Percentiles rank a stretch among this genome's conserved stretches.
phyloP scores from a whole-genome alignment of 2,113 vertebrate species.

The Anas platyrhynchos region DNA sequence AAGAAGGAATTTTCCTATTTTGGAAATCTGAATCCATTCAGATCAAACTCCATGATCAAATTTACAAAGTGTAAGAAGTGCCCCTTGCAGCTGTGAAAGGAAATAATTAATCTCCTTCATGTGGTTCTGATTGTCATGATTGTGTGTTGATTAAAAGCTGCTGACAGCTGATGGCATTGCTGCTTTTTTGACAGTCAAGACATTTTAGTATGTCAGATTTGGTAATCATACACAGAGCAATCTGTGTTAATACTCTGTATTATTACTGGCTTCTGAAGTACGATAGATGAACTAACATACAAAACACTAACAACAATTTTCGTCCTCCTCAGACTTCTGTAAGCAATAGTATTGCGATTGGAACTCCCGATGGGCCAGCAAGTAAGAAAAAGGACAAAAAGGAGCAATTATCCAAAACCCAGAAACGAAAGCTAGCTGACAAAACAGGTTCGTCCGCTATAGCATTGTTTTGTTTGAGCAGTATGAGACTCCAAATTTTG shows the following conservation, averaged over 20 bases:
- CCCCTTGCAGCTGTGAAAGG: neutral
- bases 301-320: neutral
- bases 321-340: conserved; percentile 78
- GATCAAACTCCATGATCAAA: neutral
- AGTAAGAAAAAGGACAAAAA: conserved; percentile 95
- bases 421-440: conserved; percentile 91
- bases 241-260: neutral
- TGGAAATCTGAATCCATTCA: neutral
- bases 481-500: neutral
- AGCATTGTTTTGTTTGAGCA: neutral
- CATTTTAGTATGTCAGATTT: neutral
- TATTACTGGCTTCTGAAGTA: neutral
- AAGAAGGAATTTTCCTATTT: neutral
- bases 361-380: conserved; percentile 64
- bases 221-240: neutral
- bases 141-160: neutral
- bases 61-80: neutral
- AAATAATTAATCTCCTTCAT: neutral
- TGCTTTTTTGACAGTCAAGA: neutral
- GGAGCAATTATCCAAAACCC: conserved; percentile 96
- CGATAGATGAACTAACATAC: neutral
- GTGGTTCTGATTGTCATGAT: neutral
- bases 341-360: conserved; percentile 75
- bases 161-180: neutral
- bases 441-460: conserved; percentile 84